phyloP scores from a whole-genome alignment of 2,797 vertebrate genomes.

The Chelon labrosus region DNA sequence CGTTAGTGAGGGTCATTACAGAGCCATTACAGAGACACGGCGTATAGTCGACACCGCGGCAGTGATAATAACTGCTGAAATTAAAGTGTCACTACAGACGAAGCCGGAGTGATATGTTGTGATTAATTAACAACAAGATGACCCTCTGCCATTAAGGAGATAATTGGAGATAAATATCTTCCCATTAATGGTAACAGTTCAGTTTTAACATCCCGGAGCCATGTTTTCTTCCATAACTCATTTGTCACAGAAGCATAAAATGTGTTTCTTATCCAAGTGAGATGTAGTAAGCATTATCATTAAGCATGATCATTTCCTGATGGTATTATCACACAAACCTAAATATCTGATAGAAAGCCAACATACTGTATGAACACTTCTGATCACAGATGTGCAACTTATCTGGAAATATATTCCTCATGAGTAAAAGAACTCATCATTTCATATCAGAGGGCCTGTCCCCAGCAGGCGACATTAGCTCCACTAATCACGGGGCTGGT shows the following conservation, averaged over 20 bases:
- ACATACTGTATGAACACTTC: no score
- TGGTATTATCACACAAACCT: not conserved
- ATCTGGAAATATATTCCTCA: not conserved
- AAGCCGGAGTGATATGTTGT: slow-evolving; percentile 67
- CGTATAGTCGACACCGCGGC: slow-evolving; percentile 33
- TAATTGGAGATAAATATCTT: slow-evolving; percentile 75
- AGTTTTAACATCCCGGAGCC: slow-evolving; percentile 31
- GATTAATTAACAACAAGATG: slow-evolving; percentile 78
- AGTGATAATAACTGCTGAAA: slow-evolving; percentile 72
- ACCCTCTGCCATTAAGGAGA: slow-evolving; percentile 66
- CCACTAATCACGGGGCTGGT: no score
- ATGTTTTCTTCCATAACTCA: slow-evolving; percentile 18
- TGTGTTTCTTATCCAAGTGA: not conserved
- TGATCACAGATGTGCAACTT: no score
- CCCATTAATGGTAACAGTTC: slow-evolving; percentile 51
- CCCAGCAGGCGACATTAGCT: no score
- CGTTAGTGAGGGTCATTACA: slow-evolving; percentile 66
- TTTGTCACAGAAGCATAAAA: slow-evolving; percentile 38
- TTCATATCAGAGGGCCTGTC: not conserved
- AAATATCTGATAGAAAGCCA: not conserved
- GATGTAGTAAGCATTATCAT: not conserved
- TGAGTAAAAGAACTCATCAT: not conserved
- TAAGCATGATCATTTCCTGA: not conserved
- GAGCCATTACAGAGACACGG: slow-evolving; percentile 62
- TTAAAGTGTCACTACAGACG: slow-evolving; percentile 74